A percentile compares a stretch with the other conserved stretches of the same genome.
Conservation (phyloP, 2,888 invertebrate genomes). For the Silvanus unidentatus region DNA sequence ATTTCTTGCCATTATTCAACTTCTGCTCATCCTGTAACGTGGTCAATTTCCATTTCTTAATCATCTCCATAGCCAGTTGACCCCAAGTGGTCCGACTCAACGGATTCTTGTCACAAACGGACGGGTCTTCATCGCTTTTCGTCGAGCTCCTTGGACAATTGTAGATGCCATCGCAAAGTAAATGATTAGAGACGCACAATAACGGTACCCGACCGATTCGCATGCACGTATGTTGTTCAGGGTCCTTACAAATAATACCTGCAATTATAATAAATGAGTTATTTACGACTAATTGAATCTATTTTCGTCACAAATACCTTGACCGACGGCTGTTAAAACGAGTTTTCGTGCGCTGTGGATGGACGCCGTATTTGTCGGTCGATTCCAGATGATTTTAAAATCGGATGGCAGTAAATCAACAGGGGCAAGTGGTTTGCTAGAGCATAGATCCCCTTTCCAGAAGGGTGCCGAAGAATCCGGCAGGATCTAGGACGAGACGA, state of each 20-base stretch:
- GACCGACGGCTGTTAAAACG: conserved; percentile 35
- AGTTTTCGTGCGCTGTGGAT: conserved; percentile 27
- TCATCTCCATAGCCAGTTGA: conserved; percentile 26
- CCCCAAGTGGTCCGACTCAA: conserved; percentile 25
- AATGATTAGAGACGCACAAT: conserved; percentile 59
- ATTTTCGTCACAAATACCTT: conserved; percentile 31
- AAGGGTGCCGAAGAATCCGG: conserved; percentile 21
- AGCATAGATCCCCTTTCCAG: conserved; percentile 37
- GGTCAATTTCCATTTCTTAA: conserved; percentile 14
- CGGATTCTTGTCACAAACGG: conserved; percentile 28
- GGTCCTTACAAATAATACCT: conserved; percentile 30
- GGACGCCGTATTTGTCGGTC: conserved; percentile 25
- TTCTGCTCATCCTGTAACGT: conserved; percentile 5
- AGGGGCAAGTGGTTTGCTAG: conserved; percentile 26
- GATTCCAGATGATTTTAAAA: conserved; percentile 33
- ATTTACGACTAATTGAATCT: not conserved
- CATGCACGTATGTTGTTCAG: conserved; percentile 37
- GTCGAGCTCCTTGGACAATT: conserved; percentile 62
- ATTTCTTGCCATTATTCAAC: conserved; percentile 17
- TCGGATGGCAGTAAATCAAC: conserved; percentile 32
- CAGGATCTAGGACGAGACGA: conserved; percentile 33
- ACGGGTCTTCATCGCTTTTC: conserved; percentile 39
- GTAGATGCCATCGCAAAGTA: conserved; percentile 61
- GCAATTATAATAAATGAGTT: conserved; percentile 7
- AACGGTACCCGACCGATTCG: conserved; percentile 37